Evolutionary conservation across 2,797 vertebrate species (phyloP).

Genomic region (Geotrypetes seraphini): DNA sequence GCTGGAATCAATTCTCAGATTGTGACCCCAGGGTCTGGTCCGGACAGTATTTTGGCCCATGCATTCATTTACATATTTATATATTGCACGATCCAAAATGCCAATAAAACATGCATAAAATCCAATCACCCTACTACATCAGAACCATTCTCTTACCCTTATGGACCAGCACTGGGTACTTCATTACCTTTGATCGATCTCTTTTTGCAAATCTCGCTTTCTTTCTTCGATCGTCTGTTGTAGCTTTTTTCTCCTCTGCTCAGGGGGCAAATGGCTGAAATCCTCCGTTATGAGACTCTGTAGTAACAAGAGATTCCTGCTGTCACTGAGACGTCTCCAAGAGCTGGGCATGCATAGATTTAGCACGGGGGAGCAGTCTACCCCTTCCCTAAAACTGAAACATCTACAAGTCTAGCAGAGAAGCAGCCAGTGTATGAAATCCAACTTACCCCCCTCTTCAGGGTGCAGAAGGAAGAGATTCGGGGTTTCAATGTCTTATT

Average conservation of each 20-base stretch:
- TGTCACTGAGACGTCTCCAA: background rate
- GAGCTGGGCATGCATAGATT: no score
- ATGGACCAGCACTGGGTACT: no score
- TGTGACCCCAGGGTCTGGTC: no score
- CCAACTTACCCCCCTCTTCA: slow-evolving; percentile 81
- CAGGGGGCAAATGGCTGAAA: slow-evolving; percentile 75
- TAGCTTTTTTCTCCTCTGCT: slow-evolving; percentile 77
- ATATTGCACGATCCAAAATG: no score
- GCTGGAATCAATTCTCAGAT: no score
- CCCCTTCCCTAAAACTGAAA: no score
- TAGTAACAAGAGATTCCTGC: background rate
- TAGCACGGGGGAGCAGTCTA: background rate
- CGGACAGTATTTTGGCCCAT: no score
- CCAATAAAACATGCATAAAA: no score
- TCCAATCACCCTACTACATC: no score
- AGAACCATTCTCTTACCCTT: no score
- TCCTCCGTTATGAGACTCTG: slow-evolving; percentile 72
- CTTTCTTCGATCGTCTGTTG: slow-evolving; percentile 76
- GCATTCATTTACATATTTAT: no score
- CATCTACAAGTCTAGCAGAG: no score
- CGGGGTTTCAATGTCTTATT: slow-evolving; percentile 93
- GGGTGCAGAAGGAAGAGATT: slow-evolving; percentile 84
- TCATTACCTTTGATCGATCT: slow-evolving; percentile 82
- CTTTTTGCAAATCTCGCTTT: slow-evolving; percentile 74
- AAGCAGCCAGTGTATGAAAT: background rate